phyloP scores from a whole-genome alignment of 2,113 vertebrate genomes.

The Pelodiscus sinensis region DNA sequence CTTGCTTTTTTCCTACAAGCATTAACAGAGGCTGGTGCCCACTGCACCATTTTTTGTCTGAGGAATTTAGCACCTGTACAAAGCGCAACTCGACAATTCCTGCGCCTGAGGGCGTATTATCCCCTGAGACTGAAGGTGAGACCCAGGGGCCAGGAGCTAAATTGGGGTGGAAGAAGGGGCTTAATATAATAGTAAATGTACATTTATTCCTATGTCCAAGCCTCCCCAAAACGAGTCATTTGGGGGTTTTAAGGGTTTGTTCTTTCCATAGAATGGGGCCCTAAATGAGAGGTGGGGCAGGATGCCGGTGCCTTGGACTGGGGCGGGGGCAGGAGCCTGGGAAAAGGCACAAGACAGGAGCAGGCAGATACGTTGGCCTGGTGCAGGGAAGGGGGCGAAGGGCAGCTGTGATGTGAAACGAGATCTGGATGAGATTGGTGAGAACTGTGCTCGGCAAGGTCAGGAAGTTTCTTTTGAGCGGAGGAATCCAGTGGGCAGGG shows the following conservation, averaged over 20 bases:
- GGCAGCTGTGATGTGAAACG: neutral
- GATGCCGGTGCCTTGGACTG: neutral
- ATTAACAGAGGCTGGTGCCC: neutral
- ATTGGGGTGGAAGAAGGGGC: neutral
- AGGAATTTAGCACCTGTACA: neutral
- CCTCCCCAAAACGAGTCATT: neutral
- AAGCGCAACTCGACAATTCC: neutral
- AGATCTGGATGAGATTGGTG: neutral
- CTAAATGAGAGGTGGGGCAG: neutral
- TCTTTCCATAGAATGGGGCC: neutral
- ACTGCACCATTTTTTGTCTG: neutral
- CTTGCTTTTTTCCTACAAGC: neutral
- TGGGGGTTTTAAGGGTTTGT: neutral
- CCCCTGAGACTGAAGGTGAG: neutral
- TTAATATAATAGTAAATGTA: neutral
- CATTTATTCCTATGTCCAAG: neutral
- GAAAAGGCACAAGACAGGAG: neutral
- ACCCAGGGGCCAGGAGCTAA: neutral
- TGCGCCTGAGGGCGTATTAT: accelerated
- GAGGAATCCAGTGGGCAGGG: neutral
- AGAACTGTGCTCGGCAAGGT: neutral
- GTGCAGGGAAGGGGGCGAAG: neutral
- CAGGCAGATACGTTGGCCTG: neutral
- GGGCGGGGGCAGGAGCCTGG: no score
- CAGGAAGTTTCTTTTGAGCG: neutral